Evolutionary conservation across 35 echinoderm and acorn worm genomes (phyloP), one percentile per base, ranked within the genome.

Genomic region (Amphiura filiformis): DNA sequence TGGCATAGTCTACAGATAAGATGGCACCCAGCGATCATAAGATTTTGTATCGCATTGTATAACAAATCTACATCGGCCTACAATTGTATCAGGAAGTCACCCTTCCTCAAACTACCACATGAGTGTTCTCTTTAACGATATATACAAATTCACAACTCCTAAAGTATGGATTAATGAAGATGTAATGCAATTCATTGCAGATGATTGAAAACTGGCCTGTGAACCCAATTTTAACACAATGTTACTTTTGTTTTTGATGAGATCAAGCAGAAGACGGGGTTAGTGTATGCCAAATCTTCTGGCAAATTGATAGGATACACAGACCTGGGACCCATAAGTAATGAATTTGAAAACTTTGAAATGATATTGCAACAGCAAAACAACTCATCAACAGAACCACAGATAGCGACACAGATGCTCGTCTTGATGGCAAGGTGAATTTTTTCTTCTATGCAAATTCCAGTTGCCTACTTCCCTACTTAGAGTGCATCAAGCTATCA

Each of bases 21-120:
- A 34, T 95, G 94, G 94, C 94, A 95, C 39, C 94, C 94, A 56
- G 86, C 82, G 14, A 80, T 95, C 0, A 34, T 95, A 0, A 56
- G 81, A 37, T 85, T 81, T 65, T 91, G 89, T 26, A 89, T 89
- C 3, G 89, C 89, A 12, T 37, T 96, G 0, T 78, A 90, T 37
- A 57, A 52, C 11, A 95, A 92, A 80, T 95, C 94, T 14, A 17
- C 86, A 36, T 20, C 89, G 20, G 94, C 94, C 3, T 92, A 95
- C 56, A 84, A 86, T n/a, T 4, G 89, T 0, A 1, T 95, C 4
- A 33, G 90, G 13, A 32, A 84, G 0, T 75, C 94, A 0, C 82
- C 77, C 0, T 92, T 81, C 35, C 26, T 95, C 7, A 86, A 32
- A 3, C 61, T 95, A 23, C 94, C 89, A 1, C 75, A 86, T 82